Base-by-base conservation (phyloP, 2,888 invertebrate genomes). In the Chrysina gloriosa region DNA sequence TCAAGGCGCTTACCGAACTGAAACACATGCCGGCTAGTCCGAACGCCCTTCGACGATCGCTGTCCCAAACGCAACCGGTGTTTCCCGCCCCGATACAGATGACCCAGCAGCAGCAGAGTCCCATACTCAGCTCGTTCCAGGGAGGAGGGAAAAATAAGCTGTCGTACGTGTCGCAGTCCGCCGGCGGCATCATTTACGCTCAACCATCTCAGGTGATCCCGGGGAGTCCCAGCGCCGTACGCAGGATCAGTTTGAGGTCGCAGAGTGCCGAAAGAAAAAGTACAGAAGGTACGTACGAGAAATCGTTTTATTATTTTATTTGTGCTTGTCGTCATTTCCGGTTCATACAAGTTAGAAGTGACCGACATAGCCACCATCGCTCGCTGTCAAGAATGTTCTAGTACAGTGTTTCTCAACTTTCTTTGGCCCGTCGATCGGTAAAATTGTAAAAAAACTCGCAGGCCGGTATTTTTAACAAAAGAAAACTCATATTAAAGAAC, bases 11-110 rank as follows among this genome's bases (percentile, higher is more conserved):
- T 66, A 94, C 94, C 0, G 93, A 94, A 78, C 83, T 94, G 70
- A 91, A 93, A 76, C 95, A 95, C 83, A 94, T 92, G 76, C 94
- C 95, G 0, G 94, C 94, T 1, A 95, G 94, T 73, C 95, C 95
- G 2, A 90, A 90, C 72, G 86, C 92, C 3, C 84, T 91, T 23
- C 87, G 93, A 4, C 87, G 90, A 34, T 79, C 81, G 75, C 79
- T 81, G 2, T 70, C 77, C 0, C 79, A 82, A 23, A 75, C 82
- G 2, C 72, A 72, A 36, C 70, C 67, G 36, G 66, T 68, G 2
- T 63, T 71, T 16, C 63, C 45, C 7, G 11, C 71, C 63, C 45
- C 69, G 52, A 79, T 76, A 71, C 73, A 73, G 39, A 75, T 75
- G 69, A 76, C 76, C 69, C 75, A 76, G 27, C 68, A 67, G 16